These are phyloP conservation scores for Montipora sp. DNA, from an alignment of 64 coral and sea anemone genomes.

Conservation along the genomic window DNA sequence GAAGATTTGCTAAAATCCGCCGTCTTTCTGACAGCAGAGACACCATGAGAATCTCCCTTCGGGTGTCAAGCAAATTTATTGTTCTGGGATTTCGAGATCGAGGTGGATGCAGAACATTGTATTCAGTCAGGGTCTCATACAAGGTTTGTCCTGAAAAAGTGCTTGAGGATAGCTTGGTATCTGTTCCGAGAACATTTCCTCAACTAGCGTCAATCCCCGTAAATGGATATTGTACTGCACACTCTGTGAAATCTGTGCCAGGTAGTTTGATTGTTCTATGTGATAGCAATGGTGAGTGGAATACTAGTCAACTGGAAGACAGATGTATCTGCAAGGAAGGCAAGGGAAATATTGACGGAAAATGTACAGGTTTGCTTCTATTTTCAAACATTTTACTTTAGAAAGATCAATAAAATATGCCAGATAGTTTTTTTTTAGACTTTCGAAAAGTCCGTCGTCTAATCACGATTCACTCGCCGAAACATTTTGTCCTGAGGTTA, in stretches of 20 bases:
- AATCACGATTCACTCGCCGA: too few relatives aligned
- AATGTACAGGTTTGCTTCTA: not conserved
- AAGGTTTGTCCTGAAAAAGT: not conserved
- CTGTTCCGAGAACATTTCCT: not conserved
- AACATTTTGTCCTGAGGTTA: too few relatives aligned
- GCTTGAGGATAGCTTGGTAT: not conserved
- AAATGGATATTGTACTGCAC: not conserved
- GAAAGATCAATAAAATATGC: too few relatives aligned
- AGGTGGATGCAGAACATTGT: not conserved
- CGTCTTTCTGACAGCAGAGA: not conserved
- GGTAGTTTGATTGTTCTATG: not conserved
- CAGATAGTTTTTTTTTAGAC: too few relatives aligned
- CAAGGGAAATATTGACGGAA: not conserved
- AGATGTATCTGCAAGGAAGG: constrained; percentile 2
- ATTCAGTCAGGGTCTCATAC: not conserved
- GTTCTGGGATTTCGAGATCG: not conserved
- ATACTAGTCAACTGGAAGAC: not conserved
- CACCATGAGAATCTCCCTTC: not conserved
- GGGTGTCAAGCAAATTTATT: not conserved
- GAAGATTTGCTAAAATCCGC: not conserved
- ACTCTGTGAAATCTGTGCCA: not conserved
- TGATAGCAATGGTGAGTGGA: not conserved
- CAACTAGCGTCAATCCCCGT: not conserved
- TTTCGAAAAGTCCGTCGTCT: too few relatives aligned
- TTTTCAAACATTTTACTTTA: too few relatives aligned